Percentiles rank a stretch among this genome's conserved stretches.
Conservation (phyloP, 2,113 vertebrate genomes). For the Nannospalax galili region DNA sequence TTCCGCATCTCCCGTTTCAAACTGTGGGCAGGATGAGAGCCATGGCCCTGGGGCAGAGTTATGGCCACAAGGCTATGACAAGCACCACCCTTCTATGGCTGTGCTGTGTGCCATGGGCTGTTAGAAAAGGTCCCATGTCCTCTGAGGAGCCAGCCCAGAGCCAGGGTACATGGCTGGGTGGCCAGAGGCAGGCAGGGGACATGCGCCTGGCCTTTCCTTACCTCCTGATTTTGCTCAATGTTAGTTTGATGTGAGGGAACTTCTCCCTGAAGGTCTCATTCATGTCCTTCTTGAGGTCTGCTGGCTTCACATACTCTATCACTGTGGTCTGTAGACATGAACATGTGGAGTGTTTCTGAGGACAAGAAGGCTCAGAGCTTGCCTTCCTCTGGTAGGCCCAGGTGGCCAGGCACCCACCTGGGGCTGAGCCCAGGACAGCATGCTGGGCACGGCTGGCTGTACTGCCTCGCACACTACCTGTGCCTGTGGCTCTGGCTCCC, state of each 20-base stretch:
- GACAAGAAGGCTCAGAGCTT: neutral
- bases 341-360: fast-evolving
- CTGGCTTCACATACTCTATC: conserved; percentile 98
- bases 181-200: fast-evolving
- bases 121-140: fast-evolving
- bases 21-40: conserved; percentile 81
- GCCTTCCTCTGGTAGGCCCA: neutral
- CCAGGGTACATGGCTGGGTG: neutral
- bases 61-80: neutral
- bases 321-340: conserved; percentile 90
- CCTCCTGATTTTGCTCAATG: conserved; percentile 98
- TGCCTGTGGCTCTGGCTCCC: neutral
- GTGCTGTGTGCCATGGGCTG: fast-evolving
- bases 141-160: neutral
- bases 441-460: neutral
- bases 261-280: conserved; percentile 99
- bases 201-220: conserved; percentile 73
- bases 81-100: neutral
- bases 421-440: neutral
- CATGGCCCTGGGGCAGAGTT: neutral
- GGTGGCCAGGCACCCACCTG: neutral
- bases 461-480: neutral
- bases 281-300: conserved; percentile 99
- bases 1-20: conserved; percentile 95
- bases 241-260: conserved; percentile 97